A percentile compares a stretch with the other conserved stretches of the same genome.
Evolutionary conservation across 2,888 invertebrate genomes (phyloP).

Genomic region (Agrochola lota): DNA sequence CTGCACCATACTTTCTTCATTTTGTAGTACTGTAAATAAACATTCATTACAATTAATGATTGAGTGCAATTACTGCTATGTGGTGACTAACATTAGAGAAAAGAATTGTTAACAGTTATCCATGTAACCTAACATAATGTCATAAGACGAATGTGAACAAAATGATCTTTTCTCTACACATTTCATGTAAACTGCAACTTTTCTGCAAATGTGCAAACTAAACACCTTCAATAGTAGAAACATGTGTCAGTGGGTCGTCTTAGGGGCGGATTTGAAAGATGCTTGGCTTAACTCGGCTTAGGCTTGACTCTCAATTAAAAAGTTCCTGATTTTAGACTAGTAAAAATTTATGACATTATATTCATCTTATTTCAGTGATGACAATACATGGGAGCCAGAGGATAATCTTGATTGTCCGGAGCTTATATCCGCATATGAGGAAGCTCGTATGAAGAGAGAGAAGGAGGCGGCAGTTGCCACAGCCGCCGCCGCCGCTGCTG

Average conservation of each 20-base stretch:
- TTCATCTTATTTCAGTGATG: constrained; percentile 89
- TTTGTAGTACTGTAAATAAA: not conserved
- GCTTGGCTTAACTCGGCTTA: too few species aligned
- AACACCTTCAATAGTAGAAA: not conserved
- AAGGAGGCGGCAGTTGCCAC: constrained; percentile 73
- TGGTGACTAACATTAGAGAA: not conserved
- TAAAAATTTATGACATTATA: not conserved
- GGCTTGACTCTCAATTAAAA: not conserved
- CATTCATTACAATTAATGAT: not conserved
- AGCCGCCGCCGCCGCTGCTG: constrained; percentile 55
- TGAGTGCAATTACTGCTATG: too few species aligned
- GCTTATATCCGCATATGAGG: constrained; percentile 93
- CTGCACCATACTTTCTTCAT: not conserved
- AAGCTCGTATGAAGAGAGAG: constrained; percentile 88
- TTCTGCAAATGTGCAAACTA: not conserved
- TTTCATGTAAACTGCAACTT: not conserved
- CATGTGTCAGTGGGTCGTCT: too few species aligned
- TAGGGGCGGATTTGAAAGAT: too few species aligned
- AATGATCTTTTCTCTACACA: not conserved
- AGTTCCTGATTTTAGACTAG: not conserved
- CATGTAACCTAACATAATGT: not conserved
- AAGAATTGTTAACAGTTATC: not conserved
- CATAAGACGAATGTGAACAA: not conserved
- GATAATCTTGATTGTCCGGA: constrained; percentile 95
- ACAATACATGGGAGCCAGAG: constrained; percentile 96